Conservation (phyloP, 2,888 invertebrate genomes). For the Phasia obesa region DNA sequence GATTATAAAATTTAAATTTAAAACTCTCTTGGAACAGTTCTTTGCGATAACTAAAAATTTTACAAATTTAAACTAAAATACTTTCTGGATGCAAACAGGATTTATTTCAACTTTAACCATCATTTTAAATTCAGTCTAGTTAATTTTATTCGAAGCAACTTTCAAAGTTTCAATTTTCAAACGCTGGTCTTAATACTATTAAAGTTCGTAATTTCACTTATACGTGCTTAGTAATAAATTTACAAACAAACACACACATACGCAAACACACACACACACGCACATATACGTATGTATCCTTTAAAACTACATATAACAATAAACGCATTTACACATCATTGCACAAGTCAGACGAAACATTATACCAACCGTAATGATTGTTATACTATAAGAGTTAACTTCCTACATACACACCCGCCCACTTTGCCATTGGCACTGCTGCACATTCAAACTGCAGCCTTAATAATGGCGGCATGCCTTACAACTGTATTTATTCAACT, state of each 20-base stretch:
- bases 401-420: not conserved
- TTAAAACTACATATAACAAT: conserved; percentile 50
- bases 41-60: no score
- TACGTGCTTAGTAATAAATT: conserved; percentile 11
- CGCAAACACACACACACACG: not conserved
- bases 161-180: conserved; percentile 38
- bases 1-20: no score
- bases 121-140: no score
- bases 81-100: no score
- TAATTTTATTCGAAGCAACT: no score
- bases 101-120: no score
- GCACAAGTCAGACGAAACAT: conserved; percentile 52
- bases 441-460: conserved; percentile 39
- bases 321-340: conserved; percentile 61
- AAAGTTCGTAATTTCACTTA: conserved; percentile 45
- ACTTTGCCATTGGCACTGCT: conserved; percentile 28
- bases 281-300: not conserved
- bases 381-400: conserved; percentile 19
- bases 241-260: not conserved
- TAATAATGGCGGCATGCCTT: conserved; percentile 54
- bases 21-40: no score
- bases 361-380: conserved; percentile 40
- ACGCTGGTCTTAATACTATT: conserved; percentile 15
- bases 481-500: conserved; percentile 48
- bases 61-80: no score